A percentile compares a stretch with the other conserved stretches of the same genome.
phyloP scores from a whole-genome alignment of 2,113 vertebrate genomes.

The Cepphus grylle region DNA sequence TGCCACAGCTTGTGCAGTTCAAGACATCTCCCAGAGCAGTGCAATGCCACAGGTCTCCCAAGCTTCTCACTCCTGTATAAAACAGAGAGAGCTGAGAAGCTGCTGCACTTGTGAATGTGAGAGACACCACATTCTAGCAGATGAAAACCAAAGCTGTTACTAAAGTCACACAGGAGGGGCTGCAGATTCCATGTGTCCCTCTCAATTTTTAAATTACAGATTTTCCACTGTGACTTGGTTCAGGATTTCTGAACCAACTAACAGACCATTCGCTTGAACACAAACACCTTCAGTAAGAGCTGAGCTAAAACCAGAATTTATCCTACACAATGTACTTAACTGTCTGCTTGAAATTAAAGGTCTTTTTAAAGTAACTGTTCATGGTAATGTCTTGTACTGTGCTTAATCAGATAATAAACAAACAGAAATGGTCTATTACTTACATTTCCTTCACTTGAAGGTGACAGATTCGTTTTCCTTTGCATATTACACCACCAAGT shows the following conservation, averaged over 20 bases:
- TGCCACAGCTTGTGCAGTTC: background rate
- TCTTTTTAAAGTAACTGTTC: background rate
- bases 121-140: background rate
- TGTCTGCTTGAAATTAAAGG: background rate
- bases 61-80: background rate
- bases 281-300: background rate
- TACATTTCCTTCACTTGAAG: background rate
- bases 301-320: background rate
- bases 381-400: background rate
- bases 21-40: background rate
- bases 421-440: background rate
- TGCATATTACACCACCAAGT: slow-evolving; percentile 72
- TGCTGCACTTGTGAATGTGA: background rate
- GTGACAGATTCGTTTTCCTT: slow-evolving; percentile 51
- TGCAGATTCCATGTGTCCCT: background rate
- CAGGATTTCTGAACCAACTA: background rate
- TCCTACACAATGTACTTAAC: background rate
- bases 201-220: background rate
- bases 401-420: slow-evolving; percentile 4
- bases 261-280: background rate
- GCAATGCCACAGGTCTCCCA: background rate
- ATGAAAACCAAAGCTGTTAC: background rate
- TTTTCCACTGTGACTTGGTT: background rate
- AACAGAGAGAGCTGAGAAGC: background rate
- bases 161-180: accelerated